phyloP scores from a whole-genome alignment of 2,888 invertebrate genomes.

The Hemicrepidius hirtus region DNA sequence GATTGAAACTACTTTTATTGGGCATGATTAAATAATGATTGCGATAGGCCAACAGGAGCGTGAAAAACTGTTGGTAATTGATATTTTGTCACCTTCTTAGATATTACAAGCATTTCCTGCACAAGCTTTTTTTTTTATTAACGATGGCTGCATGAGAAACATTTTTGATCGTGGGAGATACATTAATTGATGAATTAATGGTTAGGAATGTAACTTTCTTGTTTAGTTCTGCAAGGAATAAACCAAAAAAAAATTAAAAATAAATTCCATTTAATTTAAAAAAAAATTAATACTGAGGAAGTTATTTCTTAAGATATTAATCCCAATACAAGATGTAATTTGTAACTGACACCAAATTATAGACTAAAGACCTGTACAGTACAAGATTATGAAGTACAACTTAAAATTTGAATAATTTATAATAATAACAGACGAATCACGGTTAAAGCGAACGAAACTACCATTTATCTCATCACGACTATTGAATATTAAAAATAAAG shows the following conservation, averaged over 20 bases:
- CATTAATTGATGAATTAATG: neutral
- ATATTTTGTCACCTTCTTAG: slow-evolving; percentile 43
- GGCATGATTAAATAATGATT: slow-evolving; percentile 28
- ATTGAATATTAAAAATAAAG: slow-evolving; percentile 55
- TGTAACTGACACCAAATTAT: slow-evolving; percentile 24
- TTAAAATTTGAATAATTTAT: slow-evolving; percentile 44
- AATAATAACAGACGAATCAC: slow-evolving; percentile 44
- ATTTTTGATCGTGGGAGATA: neutral
- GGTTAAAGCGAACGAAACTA: slow-evolving; percentile 23
- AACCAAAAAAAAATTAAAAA: too few relatives aligned
- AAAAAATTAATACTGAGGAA: slow-evolving; percentile 8
- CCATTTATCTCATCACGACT: slow-evolving; percentile 59
- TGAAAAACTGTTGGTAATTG: slow-evolving; percentile 36
- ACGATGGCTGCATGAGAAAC: too few relatives aligned
- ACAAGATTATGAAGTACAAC: neutral
- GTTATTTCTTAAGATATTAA: too few relatives aligned
- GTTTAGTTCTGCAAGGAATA: too few relatives aligned
- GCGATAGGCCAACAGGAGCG: slow-evolving; percentile 30
- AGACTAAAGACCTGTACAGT: slow-evolving; percentile 19
- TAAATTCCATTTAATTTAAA: too few relatives aligned
- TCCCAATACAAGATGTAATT: slow-evolving; percentile 9
- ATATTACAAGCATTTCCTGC: slow-evolving; percentile 14
- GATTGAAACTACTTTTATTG: slow-evolving; percentile 28
- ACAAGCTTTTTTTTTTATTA: neutral
- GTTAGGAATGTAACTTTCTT: too few relatives aligned